Conservation (phyloP, 2,113 vertebrate genomes). For the Emydura subglobosa region DNA sequence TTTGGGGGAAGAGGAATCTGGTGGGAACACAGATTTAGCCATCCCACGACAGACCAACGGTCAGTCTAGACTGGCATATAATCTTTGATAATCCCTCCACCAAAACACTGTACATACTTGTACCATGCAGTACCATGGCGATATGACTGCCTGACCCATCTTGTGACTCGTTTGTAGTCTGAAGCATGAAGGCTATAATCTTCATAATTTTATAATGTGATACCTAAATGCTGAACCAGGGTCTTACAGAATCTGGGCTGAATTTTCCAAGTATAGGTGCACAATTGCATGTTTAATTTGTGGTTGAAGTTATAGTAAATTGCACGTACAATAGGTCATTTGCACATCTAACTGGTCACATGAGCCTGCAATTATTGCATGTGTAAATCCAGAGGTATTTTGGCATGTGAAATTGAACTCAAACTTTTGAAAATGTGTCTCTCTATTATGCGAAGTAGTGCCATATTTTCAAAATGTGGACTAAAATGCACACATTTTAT, state of each 20-base stretch:
- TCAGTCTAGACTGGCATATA: rapidly evolving
- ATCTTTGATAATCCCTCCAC: constrained; percentile 19
- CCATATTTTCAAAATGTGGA: neutral
- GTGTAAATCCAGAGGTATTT: neutral
- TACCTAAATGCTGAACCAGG: neutral
- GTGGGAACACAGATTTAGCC: rapidly evolving
- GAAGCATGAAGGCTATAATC: neutral
- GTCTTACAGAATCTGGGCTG: neutral
- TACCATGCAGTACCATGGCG: neutral
- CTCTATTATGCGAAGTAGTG: neutral
- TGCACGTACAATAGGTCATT: neutral
- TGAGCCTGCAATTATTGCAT: neutral
- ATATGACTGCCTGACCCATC: neutral
- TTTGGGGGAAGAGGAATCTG: neutral
- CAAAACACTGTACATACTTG: neutral
- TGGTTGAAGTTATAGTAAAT: neutral
- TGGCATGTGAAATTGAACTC: neutral
- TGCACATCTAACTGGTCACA: neutral
- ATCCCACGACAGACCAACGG: neutral
- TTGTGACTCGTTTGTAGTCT: neutral
- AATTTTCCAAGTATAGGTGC: neutral
- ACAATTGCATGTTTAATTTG: neutral
- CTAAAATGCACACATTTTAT: neutral
- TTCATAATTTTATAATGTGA: neutral
- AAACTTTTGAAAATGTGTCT: neutral